Base-by-base conservation (phyloP, 2,797 vertebrate genomes). In the Fundulus diaphanus region DNA sequence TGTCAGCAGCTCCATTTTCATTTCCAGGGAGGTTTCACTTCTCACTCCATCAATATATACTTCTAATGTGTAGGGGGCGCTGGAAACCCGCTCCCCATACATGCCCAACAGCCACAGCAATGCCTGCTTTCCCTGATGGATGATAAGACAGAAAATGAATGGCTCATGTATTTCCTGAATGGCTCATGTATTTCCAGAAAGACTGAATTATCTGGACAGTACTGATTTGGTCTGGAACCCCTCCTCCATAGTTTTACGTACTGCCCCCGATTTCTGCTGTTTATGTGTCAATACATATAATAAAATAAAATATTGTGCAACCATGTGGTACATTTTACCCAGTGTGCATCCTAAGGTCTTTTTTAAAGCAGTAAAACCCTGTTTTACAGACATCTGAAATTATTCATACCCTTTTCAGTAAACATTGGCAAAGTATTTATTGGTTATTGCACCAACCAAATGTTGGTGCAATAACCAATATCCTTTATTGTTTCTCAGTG, bases 1-100 rank as follows among this genome's bases (percentile, higher is more conserved):
- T 0, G 96, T 97, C 80, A 99, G 95, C 3, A 99, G 94, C 92
- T 99, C 98, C 95, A 96, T 93, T 90, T 97, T 99, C 66, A 99
- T 96, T 0, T 90, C 91, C 0, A 94, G 85, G 46, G 94, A 97
- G 0, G 89, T 70, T 92, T 98, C 97, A 0, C 92, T 94, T 88
- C 96, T 97, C 82, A 98, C 82, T 0, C 87, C 93, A 35, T 99
- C 97, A 22, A 97, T 96, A 85, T 96, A 97, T 56, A 93, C 95
- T 91, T 99, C 98, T 89, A 99, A 59, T 0, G 97, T 93, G 52
- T 99, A 99, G 33, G 98, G 97, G 72, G 97, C 96, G 0, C 92
- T 95, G 0, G 94, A 92, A 40, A 99, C 92, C 67, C 87, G 92
- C 66, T 97, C 96, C 5, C 97, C 97, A 0, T 98, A 96, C 0